A percentile compares a stretch with the other conserved stretches of the same genome.
Evolutionary conservation across 2,797 vertebrate genomes (phyloP).

Genomic region (Rhinichthys osculus): DNA sequence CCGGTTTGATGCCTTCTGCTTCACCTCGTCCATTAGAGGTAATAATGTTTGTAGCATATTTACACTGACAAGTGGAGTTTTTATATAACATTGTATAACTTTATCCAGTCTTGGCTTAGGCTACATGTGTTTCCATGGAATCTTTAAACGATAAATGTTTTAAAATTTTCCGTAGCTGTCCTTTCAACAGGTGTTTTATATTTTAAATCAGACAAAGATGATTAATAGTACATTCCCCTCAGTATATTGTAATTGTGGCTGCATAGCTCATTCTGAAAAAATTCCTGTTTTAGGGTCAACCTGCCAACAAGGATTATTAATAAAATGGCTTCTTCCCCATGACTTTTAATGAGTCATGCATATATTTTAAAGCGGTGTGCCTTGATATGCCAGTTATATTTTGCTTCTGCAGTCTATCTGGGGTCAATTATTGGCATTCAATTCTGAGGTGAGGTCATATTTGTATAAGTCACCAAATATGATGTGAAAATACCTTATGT

Average conservation of each 20-base stretch:
- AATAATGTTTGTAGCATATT: constrained; percentile 7
- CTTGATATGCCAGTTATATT: constrained; percentile 16
- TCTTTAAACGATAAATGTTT: not conserved
- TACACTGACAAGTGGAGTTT: not conserved
- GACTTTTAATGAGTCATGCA: constrained; percentile 38
- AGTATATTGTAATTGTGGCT: not conserved
- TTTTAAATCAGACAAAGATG: constrained; percentile 34
- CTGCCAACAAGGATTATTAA: not conserved
- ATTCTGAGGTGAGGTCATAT: not conserved
- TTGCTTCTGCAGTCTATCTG: not conserved
- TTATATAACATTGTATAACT: not conserved
- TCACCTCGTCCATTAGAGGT: constrained; percentile 85
- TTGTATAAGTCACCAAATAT: not conserved
- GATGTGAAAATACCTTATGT: not conserved
- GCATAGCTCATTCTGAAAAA: constrained; percentile 32
- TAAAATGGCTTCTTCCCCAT: constrained; percentile 14
- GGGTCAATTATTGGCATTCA: not conserved
- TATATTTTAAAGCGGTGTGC: constrained; percentile 28
- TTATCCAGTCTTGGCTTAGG: not conserved
- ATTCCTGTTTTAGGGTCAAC: not conserved
- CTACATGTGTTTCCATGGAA: not conserved
- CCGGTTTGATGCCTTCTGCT: constrained; percentile 91
- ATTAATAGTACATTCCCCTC: not conserved
- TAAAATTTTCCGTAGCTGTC: not conserved
- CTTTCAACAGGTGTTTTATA: constrained; percentile 43